Conservation (phyloP, 2,113 vertebrate genomes). For the Puma concolor region DNA sequence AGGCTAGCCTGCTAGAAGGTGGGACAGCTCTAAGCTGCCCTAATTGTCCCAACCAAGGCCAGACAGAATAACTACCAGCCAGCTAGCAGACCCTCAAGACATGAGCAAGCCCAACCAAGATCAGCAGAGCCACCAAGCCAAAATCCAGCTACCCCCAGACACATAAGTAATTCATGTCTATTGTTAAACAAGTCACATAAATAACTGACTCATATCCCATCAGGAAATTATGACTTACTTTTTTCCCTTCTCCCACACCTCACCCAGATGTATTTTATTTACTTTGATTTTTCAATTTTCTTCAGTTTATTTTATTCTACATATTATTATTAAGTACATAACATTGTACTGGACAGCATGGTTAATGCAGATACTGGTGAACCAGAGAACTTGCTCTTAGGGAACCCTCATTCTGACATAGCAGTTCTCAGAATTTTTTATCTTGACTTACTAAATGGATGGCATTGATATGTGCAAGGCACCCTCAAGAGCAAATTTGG, state of each 20-base stretch:
- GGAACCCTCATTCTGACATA: background rate
- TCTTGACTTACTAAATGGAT: constrained; percentile 38
- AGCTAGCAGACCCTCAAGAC: background rate
- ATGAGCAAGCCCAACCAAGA: background rate
- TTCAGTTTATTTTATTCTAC: constrained; percentile 2
- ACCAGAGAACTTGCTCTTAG: constrained; percentile 6
- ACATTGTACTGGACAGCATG: background rate
- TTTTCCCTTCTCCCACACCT: background rate
- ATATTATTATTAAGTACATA: background rate
- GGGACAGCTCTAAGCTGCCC: background rate
- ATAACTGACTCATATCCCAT: background rate
- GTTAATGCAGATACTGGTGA: background rate
- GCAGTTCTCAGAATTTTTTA: background rate
- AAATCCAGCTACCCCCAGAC: background rate
- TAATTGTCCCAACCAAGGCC: background rate
- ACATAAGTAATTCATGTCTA: background rate
- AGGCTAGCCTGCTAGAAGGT: background rate
- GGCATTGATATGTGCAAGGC: constrained; percentile 9
- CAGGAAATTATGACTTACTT: background rate
- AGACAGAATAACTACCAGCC: background rate
- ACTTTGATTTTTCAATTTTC: background rate
- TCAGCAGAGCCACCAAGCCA: background rate
- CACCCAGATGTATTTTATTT: constrained; percentile 4
- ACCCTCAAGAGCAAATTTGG: constrained; percentile 6
- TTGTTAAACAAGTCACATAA: background rate